Base-by-base conservation (phyloP, 2,113 vertebrate genomes). In the Delphinus delphis region DNA sequence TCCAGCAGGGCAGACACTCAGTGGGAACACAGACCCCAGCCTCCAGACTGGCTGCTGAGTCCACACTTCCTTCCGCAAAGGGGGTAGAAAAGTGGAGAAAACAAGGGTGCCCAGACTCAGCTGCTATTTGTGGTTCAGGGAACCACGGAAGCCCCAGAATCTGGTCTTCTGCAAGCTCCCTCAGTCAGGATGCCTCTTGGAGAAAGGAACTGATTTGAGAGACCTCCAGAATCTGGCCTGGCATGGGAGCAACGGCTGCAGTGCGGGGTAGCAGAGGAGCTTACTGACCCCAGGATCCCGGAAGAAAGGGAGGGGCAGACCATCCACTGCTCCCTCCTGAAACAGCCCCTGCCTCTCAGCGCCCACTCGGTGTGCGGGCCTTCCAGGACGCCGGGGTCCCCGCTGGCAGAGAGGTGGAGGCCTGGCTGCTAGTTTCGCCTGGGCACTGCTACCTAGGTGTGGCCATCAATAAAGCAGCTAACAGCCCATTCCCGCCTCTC, bases 191-290 rank as follows among this genome's bases (percentile, higher is more conserved):
- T 1, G 4, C 33, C 55, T 0, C 58, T 13, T 53, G 33, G 36
- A 93, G 17, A 76, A 62, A 74, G 5, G 9, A 60, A 83, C 4
- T 8, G 26, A 26, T 55, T 33, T 11, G 20, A 77, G 53, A 36
- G 3, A 36, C 20, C 58, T 31, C 36, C 74, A 1, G 6, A 90
- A 21, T 20, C 23, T 62, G 15, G 18, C 86, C 71, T 23, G 20
- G 23, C 13, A 1, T 1, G 1, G 71, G 28, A 71, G 79, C 44
- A 0, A 26, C 2, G 6, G 25, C 3, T 0, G 0, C 53, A 50
- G 21, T 3, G 3, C 7, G 5, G 13, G 47, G 18, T 77, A 25
- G 53, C 1, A 71, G 70, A 21, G 28, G 25, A n/a, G 2, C 25
- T 33, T 53, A 31, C 12, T 7, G 50, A 28, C 26, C 11, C 36